Evolutionary conservation across 1,140 invertebrate species (phyloP), one percentile per base, ranked within the genome.

Genomic region (Acromyrmex echinatior): DNA sequence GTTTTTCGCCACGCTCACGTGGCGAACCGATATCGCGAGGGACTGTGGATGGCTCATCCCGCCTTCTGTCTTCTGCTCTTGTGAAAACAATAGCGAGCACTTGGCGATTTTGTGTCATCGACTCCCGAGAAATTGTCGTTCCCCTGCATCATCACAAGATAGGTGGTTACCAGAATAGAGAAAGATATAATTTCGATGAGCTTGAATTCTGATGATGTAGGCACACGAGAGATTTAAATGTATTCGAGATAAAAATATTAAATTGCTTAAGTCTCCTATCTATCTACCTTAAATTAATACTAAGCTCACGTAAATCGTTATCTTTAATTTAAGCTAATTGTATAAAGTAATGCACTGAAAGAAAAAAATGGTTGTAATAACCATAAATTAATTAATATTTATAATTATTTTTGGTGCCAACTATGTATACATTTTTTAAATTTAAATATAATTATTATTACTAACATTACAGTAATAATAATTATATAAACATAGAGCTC

Each of bases 41-140:
- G 45, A 70, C 56, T 63, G 77, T 85, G 53, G 53, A 18, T 31
- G 51, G 21, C 58, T 63, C 63, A 10, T 63, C 65, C 65, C 68
- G 31, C 63, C 77, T 88, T 56, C 86, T 88, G 73, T 74, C 86
- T 82, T 87, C 77, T 82, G 53, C 87, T 87, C 76, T 89, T 84
- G 56, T 62, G 88, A 90, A 92, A 92, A 92, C 92, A 92, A 92
- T 92, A 77, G 84, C 76, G 90, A 90, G 91, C 90, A 92, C 91
- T 91, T 86, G 80, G 90, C 91, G 90, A 92, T 92, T 92, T 89
- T 84, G 92, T 88, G 90, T 91, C 92, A 92, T 90, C 90, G 87
- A 84, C 88, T 88, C 60, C 31, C 63, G 62, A 51, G 28, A 81
- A 87, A 90, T 90, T 87, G 81, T 91, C 76, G 86, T 88, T 88